These are phyloP conservation scores for Gonatopus flavifemur DNA, from an alignment of 1,140 invertebrate genomes.

Conservation along the genomic window DNA sequence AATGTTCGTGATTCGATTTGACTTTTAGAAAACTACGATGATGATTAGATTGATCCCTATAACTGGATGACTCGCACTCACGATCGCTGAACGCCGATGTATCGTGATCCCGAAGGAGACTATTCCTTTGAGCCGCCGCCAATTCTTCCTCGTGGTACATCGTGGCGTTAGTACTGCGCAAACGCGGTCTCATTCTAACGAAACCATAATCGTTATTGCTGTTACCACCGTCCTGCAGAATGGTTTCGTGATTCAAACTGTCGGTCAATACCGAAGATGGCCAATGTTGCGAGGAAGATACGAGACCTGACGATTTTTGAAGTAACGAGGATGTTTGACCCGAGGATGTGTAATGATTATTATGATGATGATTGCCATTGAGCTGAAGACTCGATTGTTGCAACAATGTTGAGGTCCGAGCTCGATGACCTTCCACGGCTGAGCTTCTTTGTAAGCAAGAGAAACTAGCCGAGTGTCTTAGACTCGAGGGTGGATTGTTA, in stretches of 20 bases:
- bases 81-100: conserved; percentile 38
- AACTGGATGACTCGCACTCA: conserved; percentile 33
- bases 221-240: conserved; percentile 39
- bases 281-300: conserved; percentile 3
- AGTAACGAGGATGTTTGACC: conserved; percentile 12
- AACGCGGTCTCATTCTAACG: conserved; percentile 50
- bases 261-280: conserved; percentile 2
- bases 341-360: conserved; percentile 32
- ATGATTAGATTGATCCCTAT: conserved; percentile 27
- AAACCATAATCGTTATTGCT: conserved; percentile 52
- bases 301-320: conserved; percentile 16
- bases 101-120: conserved; percentile 30
- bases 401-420: conserved; percentile 57
- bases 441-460: conserved; percentile 57
- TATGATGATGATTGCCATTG: conserved; percentile 29
- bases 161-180: conserved; percentile 53
- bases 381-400: conserved; percentile 45
- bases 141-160: conserved; percentile 39
- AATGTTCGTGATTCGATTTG: conserved; percentile 29
- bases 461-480: conserved; percentile 60
- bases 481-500: conserved; percentile 52
- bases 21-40: conserved; percentile 30
- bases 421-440: conserved; percentile 46
- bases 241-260: conserved; percentile 39
- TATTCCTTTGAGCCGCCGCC: conserved; percentile 27